Evolutionary conservation across 2,888 invertebrate species (phyloP).

Genomic region (Prostheceraeus crozeri): DNA sequence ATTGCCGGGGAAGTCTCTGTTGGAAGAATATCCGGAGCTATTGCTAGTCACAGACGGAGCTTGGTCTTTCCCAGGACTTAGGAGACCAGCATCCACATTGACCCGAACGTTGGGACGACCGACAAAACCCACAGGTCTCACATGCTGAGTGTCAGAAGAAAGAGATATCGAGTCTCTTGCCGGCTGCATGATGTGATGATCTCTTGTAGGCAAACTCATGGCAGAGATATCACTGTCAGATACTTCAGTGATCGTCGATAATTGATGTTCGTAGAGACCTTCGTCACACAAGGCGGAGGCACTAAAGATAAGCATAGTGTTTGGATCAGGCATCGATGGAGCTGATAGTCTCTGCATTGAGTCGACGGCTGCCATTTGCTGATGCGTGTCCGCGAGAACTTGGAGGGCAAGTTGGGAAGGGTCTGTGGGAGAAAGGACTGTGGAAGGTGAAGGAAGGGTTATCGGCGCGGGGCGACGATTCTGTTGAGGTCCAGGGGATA

Average conservation of each 20-base stretch:
- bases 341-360: not conserved
- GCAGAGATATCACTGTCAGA: slow-evolving; percentile 25
- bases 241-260: slow-evolving; percentile 12
- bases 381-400: not conserved
- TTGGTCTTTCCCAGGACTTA: too few species aligned
- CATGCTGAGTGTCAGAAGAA: too few species aligned
- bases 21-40: not conserved
- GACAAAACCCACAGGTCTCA: too few species aligned
- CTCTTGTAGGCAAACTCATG: slow-evolving; percentile 19
- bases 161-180: too few species aligned
- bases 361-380: not conserved
- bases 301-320: too few species aligned
- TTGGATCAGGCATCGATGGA: too few species aligned
- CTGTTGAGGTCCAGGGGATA: not conserved
- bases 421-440: not conserved
- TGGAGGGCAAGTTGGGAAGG: not conserved
- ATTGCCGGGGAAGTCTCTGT: too few species aligned
- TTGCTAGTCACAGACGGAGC: not conserved
- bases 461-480: not conserved
- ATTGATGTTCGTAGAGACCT: not conserved
- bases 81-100: too few species aligned
- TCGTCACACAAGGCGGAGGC: too few species aligned
- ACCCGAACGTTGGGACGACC: too few species aligned
- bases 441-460: not conserved
- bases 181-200: too few species aligned